Evolutionary conservation across 2,113 vertebrate species (phyloP).

Genomic region (Oriolus oriolus): DNA sequence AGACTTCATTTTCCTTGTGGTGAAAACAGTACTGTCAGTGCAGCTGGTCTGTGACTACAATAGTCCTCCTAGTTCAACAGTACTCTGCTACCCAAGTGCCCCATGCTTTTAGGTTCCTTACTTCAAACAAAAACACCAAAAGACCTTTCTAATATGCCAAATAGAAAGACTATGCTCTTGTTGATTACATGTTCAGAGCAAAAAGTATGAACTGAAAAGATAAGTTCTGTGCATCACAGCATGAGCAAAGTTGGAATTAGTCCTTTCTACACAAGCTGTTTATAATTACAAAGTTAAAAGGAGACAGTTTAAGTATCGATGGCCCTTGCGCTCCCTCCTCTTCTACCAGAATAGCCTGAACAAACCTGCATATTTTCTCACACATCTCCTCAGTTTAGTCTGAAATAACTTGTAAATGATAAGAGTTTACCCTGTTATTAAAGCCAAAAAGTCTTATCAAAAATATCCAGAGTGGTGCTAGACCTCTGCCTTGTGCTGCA

Average conservation of each 20-base stretch:
- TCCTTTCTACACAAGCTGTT: not conserved
- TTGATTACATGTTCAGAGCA: not conserved
- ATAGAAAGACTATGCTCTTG: not conserved
- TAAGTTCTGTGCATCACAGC: not conserved
- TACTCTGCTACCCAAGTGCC: not conserved
- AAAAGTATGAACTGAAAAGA: not conserved
- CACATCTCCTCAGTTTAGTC: not conserved
- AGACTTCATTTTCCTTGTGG: slow-evolving; percentile 45
- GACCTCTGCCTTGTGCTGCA: not conserved
- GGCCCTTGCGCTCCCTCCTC: not conserved
- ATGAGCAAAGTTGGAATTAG: not conserved
- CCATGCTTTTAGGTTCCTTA: not conserved
- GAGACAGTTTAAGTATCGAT: not conserved
- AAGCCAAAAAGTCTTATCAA: not conserved
- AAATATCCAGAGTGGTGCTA: not conserved
- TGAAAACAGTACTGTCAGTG: slow-evolving; percentile 38
- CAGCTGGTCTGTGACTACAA: slow-evolving; percentile 53
- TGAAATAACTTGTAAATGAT: not conserved
- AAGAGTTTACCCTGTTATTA: not conserved
- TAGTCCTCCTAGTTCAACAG: slow-evolving; percentile 3
- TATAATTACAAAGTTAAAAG: not conserved
- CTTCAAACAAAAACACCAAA: not conserved
- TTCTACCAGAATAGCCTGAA: not conserved
- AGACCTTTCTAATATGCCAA: not conserved
- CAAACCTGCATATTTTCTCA: not conserved